Conservation (phyloP, 1,140 invertebrate genomes). For the Lucilia cuprina region DNA sequence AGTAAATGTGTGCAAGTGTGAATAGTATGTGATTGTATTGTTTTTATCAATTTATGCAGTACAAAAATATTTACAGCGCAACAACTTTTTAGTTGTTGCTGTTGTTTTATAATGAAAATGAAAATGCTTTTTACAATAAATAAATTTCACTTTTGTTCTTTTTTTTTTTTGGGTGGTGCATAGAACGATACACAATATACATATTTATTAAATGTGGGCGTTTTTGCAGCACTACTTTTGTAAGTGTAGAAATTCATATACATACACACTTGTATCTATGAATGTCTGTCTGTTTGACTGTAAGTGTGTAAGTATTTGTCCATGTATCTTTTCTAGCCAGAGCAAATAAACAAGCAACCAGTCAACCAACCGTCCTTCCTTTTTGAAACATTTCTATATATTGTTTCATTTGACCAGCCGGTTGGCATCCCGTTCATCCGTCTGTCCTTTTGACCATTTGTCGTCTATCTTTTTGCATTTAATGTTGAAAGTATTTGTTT, state of each 20-base stretch:
- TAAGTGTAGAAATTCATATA: no score
- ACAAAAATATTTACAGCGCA: not conserved
- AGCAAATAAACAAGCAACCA: not conserved
- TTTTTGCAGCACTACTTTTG: not conserved
- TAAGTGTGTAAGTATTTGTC: not conserved
- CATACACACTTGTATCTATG: not conserved
- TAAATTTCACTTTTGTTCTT: slow-evolving; percentile 22
- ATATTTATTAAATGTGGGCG: not conserved
- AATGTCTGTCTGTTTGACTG: not conserved
- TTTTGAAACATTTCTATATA: no score
- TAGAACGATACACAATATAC: no score
- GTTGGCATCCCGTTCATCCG: not conserved
- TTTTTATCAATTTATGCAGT: not conserved
- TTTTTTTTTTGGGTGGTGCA: not conserved
- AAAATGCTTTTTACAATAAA: slow-evolving; percentile 24
- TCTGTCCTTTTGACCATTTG: not conserved
- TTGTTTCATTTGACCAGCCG: no score
- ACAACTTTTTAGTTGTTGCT: not conserved
- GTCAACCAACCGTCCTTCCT: not conserved
- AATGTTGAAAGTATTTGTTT: not conserved
- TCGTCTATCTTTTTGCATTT: not conserved
- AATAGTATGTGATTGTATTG: not conserved
- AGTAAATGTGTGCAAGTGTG: not conserved
- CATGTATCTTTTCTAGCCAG: not conserved
- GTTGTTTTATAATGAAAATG: slow-evolving; percentile 13